Base-by-base conservation (phyloP, 2,888 invertebrate genomes). In the Drosophila atroscutellata region DNA sequence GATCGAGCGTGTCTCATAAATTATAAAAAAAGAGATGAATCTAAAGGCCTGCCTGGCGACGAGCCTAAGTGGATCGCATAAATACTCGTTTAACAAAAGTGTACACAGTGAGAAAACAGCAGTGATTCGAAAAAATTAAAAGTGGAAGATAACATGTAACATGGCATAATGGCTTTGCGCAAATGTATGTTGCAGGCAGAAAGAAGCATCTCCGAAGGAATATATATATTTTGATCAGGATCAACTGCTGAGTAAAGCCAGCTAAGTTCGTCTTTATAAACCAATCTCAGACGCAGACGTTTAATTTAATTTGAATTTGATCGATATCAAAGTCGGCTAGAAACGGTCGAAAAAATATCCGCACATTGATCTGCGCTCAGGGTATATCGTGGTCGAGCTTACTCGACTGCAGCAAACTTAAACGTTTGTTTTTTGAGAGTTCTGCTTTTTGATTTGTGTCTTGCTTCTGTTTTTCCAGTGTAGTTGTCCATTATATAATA, bases 21-120 rank as follows among this genome's bases (percentile, higher is more conserved):
- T 69, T 66, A 73, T 11, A 52, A 26, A 34, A 42, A 37, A 51
- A 60, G 75, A 66, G 74, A 70, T 66, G 57, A 69, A 77, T 55
- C 52, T 11, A 42, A 62, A 75, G 71, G 71, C 58, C 62, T 55
- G 49, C 26, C 5, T 56, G 56, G 61, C 51, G 42, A 47, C 51
- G 36, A 63, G 36, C 39, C 36, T 49, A 49, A 59, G 58, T 59
- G 45, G 39, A 66, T 45, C 32, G 39, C 56, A 60, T 54, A 32
- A 54, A 64, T 45, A 62, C 9, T 52, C 55, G 24, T 42, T 56
- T 52, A 58, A 58, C 49, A 58, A 30, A 30, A 20, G 13, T 26
- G n/a, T 39, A 20, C n/a, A 55, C 26, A 37, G n/a, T 7, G n/a
- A 55, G 26, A 13, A 28, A 37, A 26, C 11, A 7, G 7, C 15